Base-by-base conservation (phyloP, 2,113 vertebrate species). In the Entomyzon cyanotis region DNA sequence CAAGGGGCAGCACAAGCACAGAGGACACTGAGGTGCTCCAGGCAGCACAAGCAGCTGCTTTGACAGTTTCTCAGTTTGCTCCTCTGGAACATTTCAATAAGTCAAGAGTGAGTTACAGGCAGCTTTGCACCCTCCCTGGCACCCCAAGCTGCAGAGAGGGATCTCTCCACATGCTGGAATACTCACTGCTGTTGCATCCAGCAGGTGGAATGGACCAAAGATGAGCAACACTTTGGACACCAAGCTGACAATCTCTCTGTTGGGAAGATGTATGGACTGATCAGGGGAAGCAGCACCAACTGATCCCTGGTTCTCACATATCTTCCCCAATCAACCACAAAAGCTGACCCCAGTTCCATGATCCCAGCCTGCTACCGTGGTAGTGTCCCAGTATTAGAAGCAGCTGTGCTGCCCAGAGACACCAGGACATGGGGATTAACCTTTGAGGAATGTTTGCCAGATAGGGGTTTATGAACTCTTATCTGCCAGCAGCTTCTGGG, bases 171-270 rank as follows among this genome's bases (percentile, higher is more conserved):
- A 0, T 14, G 47, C 50, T 21, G 71, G 60, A 79, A 92, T 95
- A 97, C 98, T 97, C 87, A 98, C 98, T 17, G 96, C 98, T 35
- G 93, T 95, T 16, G 97, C 98, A 75, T 98, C 98, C 30, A 97
- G 95, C 25, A 98, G 65, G 86, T 97, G 98, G 80, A 97, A 98
- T 0, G 97, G 97, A 44, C 84, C 83, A 11, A 98, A 98, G 74
- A 98, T 80, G 37, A 95, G 87, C 96, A 98, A 96, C 76, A 97
- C 97, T 70, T 88, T 97, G 89, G 97, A 96, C 86, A 98, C 98
- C 74, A 98, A 81, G 89, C 47, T 44, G 74, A 94, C 35, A 3
- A 97, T 96, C 11, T 95, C 94, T 91, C 98, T 98, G 96, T 90
- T 28, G 60, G 78, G 71, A 96, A 44, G 81, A 94, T 27, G 87